A percentile compares a stretch with the other conserved stretches of the same genome.
Evolutionary conservation across 2,888 invertebrate genomes (phyloP).

Genomic region (Nomada lathburiana): DNA sequence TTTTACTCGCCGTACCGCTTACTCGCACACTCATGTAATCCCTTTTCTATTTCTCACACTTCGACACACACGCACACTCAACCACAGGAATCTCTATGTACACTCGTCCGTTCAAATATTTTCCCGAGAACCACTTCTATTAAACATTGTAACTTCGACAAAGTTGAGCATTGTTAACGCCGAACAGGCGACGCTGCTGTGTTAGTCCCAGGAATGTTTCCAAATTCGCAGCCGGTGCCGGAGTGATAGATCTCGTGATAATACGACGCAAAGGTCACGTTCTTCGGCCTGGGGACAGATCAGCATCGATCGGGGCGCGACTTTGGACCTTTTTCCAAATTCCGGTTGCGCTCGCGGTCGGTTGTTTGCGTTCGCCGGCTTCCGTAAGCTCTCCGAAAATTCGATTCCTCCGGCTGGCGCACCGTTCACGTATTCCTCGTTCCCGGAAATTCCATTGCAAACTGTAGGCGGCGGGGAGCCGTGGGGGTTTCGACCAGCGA

Average conservation of each 20-base stretch:
- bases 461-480: not conserved
- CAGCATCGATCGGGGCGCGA: slow-evolving; percentile 15
- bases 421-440: slow-evolving; percentile 25
- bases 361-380: slow-evolving; percentile 23
- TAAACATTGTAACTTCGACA: slow-evolving; percentile 4
- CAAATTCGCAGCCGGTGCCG: not conserved
- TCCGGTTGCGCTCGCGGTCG: slow-evolving; percentile 2
- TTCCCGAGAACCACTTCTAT: not conserved
- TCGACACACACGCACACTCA: not conserved
- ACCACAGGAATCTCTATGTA: not conserved
- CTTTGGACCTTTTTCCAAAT: slow-evolving; percentile 31
- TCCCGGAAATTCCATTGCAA: slow-evolving; percentile 19
- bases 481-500: not conserved
- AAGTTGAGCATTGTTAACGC: not conserved
- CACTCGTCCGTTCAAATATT: not conserved
- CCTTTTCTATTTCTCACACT: not conserved
- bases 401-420: slow-evolving; percentile 23
- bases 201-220: slow-evolving; percentile 3
- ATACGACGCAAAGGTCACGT: slow-evolving; percentile 10
- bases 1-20: not conserved
- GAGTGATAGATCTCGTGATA: slow-evolving; percentile 12
- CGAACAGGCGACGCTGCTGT: not conserved
- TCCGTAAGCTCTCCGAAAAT: slow-evolving; percentile 37
- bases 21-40: not conserved
- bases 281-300: slow-evolving; percentile 7